A percentile compares a stretch with the other conserved stretches of the same genome.
phyloP scores from a whole-genome alignment of 2,888 invertebrate species.

The Philaethria dido region DNA sequence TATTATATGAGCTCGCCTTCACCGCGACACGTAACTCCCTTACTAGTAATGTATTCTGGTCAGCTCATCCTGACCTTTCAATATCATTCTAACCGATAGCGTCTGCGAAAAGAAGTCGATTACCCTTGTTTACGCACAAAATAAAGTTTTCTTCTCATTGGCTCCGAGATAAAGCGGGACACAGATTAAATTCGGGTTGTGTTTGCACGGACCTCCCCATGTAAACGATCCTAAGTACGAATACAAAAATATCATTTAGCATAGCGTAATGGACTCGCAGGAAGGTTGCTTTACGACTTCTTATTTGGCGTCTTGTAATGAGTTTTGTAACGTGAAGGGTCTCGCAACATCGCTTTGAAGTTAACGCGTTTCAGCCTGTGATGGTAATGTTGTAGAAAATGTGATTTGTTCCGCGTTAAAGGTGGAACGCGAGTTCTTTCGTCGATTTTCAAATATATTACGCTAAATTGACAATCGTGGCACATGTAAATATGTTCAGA shows the following conservation, averaged over 20 bases:
- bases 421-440: slow-evolving; percentile 27
- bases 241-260: slow-evolving; percentile 79
- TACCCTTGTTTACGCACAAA: slow-evolving; percentile 78
- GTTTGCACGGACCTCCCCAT: slow-evolving; percentile 72
- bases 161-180: slow-evolving; percentile 69
- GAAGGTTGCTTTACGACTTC: slow-evolving; percentile 77
- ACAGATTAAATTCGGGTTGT: slow-evolving; percentile 77
- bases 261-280: slow-evolving; percentile 75
- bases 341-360: slow-evolving; percentile 62
- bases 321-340: slow-evolving; percentile 72
- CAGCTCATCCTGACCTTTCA: slow-evolving; percentile 66
- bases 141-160: slow-evolving; percentile 80
- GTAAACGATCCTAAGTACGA: slow-evolving; percentile 71
- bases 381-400: slow-evolving; percentile 47
- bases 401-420: slow-evolving; percentile 38
- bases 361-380: slow-evolving; percentile 53
- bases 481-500: slow-evolving; percentile 16
- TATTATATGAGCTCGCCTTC: slow-evolving; percentile 15
- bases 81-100: slow-evolving; percentile 62
- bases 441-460: slow-evolving; percentile 27
- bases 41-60: slow-evolving; percentile 67
- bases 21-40: slow-evolving; percentile 20
- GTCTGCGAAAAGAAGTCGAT: slow-evolving; percentile 55
- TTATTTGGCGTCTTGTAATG: slow-evolving; percentile 78
- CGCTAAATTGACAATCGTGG: slow-evolving; percentile 29